Percentiles rank a stretch among this genome's conserved stretches.
phyloP scores from a whole-genome alignment of 2,797 vertebrate species.

The Phoebastria nigripes region DNA sequence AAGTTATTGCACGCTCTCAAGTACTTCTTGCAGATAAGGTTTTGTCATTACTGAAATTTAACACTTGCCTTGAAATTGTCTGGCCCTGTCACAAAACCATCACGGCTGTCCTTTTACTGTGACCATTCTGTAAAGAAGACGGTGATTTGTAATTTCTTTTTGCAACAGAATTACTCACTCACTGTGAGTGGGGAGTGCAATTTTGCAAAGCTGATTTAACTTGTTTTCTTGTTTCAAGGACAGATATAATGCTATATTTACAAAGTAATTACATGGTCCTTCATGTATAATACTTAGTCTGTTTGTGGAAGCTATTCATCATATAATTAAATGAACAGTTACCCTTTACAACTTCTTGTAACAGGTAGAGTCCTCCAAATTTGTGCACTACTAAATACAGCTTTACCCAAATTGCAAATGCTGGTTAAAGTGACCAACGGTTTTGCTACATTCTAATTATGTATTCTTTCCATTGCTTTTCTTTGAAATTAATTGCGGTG shows the following conservation, averaged over 20 bases:
- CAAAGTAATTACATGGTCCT: constrained; percentile 34
- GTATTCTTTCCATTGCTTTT: not conserved
- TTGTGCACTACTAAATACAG: not conserved
- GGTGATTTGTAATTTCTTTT: constrained; percentile 1
- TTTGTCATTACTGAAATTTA: not conserved
- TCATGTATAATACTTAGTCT: not conserved
- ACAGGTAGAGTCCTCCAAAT: not conserved
- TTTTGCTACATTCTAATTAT: not conserved
- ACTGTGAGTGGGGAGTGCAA: not conserved
- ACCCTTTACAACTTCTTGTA: not conserved
- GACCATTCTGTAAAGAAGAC: not conserved
- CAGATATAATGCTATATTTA: constrained; percentile 47
- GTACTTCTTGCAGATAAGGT: not conserved
- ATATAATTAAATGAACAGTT: not conserved
- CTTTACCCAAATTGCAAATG: not conserved
- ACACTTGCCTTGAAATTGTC: not conserved
- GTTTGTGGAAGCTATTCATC: constrained; percentile 5
- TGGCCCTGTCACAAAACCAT: not conserved
- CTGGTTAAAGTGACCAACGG: not conserved
- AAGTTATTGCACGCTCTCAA: not conserved
- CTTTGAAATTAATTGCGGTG: not conserved
- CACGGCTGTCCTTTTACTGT: not conserved
- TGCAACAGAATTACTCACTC: not conserved
- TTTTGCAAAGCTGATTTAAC: constrained; percentile 22
- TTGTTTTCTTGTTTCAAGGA: constrained; percentile 49